Percentiles rank a stretch among this genome's conserved stretches.
Evolutionary conservation across 2,797 vertebrate genomes (phyloP).

Genomic region (Lagocephalus sceleratus): DNA sequence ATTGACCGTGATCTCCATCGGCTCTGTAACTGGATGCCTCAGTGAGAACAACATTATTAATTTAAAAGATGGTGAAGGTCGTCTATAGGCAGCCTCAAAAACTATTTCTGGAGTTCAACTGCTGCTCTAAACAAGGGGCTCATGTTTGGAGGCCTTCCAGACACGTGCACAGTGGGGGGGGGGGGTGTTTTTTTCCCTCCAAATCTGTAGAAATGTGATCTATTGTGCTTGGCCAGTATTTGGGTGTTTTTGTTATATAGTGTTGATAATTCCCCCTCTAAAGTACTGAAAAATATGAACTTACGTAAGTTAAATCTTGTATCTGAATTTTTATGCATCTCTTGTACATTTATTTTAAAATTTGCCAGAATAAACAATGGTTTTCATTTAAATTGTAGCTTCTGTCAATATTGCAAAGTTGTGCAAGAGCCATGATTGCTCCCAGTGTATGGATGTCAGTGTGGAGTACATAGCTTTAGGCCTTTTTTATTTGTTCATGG

Average conservation of each 20-base stretch:
- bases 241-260: too few species aligned
- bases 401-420: not conserved
- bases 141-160: slow-evolving; percentile 13
- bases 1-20: slow-evolving; percentile 23
- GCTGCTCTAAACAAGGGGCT: slow-evolving; percentile 18
- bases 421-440: not conserved
- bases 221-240: too few species aligned
- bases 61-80: slow-evolving; percentile 19
- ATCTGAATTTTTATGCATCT: not conserved
- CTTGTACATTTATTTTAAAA: not conserved
- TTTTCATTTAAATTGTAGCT: not conserved
- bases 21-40: slow-evolving; percentile 16
- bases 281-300: too few species aligned
- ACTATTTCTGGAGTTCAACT: slow-evolving; percentile 9
- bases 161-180: not conserved
- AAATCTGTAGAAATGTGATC: not conserved
- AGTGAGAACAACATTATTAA: slow-evolving; percentile 37
- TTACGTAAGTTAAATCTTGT: too few species aligned
- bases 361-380: not conserved
- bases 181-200: slow-evolving; percentile 16
- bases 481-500: not conserved
- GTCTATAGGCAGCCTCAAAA: slow-evolving; percentile 12
- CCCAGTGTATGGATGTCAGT: not conserved
- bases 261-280: too few species aligned
- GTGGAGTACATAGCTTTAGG: not conserved